Evolutionary conservation across 1,140 invertebrate genomes (phyloP), one percentile per base, ranked within the genome.

Genomic region (Pogonognathellus flavescens): DNA sequence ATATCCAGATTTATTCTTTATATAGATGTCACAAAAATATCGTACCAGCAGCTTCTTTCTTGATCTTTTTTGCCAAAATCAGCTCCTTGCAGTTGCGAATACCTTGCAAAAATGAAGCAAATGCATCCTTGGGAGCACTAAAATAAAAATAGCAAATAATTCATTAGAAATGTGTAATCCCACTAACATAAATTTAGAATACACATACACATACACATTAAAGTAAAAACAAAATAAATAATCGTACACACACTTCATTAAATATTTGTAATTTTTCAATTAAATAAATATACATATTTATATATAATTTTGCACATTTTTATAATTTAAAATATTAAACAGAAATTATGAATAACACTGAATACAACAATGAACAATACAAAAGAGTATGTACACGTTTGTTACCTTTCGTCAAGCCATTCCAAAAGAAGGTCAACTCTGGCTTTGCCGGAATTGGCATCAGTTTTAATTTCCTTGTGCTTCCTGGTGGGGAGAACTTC

Each of bases 41-140:
- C 52, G 3, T 86, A 81, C 83, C 86, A 70, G 72, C n/a, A 50
- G 82, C 83, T 55, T 86, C 86, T 70, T 60, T 53, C 59, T 86
- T 86, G 13, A 86, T 81, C 25, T 86, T 86, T 50, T 84, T 84
- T 14, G 86, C 86, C 82, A 86, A 84, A 10, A 84, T 81, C 16
- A 81, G 22, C 49, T 86, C 82, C 41, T 86, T 80, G 76, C 86
- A 86, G 49, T 86, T 86, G 3, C 86, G 70, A 25, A 86, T 59
- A 0, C 86, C 86, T 60, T 84, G 52, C 16, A 86, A 57, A 76
- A 86, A 86, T n/a, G 83, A 55, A 7, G 72, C 55, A 59, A 86
- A 86, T 2, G 86, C 83, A 80, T 84, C 57, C 18, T 52, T 82
- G 7, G 82, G 86, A 11, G 86, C 82, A 25, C 86, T 86, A 59